These are phyloP conservation scores for Listrodromus nycthemerus DNA, from an alignment of 2,888 invertebrate genomes.

Conservation along the genomic window DNA sequence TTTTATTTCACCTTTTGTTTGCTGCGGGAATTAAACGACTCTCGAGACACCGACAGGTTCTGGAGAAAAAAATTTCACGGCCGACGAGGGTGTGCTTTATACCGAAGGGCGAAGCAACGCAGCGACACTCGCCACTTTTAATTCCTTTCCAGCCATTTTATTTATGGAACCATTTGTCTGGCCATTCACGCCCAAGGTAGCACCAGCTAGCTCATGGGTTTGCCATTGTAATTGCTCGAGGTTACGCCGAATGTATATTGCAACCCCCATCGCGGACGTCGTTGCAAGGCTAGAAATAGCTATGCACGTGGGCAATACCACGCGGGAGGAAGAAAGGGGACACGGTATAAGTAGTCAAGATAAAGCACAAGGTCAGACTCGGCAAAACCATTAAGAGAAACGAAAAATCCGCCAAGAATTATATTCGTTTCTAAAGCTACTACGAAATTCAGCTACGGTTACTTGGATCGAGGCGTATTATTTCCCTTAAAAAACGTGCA, in stretches of 20 bases:
- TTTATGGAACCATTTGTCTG: constrained; percentile 69
- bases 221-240: constrained; percentile 69
- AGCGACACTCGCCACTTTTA: constrained; percentile 68
- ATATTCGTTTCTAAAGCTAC: constrained; percentile 44
- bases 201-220: constrained; percentile 50
- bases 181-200: constrained; percentile 43
- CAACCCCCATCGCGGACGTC: constrained; percentile 30
- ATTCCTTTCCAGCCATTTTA: constrained; percentile 68
- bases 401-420: constrained; percentile 49
- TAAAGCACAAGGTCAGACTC: constrained; percentile 63
- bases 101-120: constrained; percentile 42
- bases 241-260: constrained; percentile 66
- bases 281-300: constrained; percentile 59
- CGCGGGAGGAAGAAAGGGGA: constrained; percentile 14
- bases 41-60: constrained; percentile 40
- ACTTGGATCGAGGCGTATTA: constrained; percentile 14
- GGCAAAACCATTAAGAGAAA: constrained; percentile 56
- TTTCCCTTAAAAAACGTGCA: not conserved
- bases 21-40: constrained; percentile 51
- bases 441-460: constrained; percentile 42
- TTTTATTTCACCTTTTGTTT: constrained; percentile 6
- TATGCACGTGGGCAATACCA: constrained; percentile 37
- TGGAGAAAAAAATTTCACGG: constrained; percentile 60
- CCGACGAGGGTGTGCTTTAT: constrained; percentile 34
- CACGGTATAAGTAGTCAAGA: constrained; percentile 64